phyloP scores from a whole-genome alignment of 92 coral and sea anemone genomes.

The Epizoanthus ramosus region DNA sequence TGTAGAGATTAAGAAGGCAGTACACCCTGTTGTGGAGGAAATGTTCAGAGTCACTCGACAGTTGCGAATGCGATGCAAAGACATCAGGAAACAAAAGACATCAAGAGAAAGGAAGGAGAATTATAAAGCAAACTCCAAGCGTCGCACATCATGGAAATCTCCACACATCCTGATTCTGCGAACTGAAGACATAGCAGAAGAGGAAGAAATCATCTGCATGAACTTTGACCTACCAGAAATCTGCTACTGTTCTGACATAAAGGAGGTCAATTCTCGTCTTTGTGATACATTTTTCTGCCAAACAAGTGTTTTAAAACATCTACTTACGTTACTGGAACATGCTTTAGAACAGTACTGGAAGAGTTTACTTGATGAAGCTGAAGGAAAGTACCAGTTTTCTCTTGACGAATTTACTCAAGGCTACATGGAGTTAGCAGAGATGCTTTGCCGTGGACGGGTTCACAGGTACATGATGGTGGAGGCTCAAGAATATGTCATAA shows the following conservation, averaged over 20 bases:
- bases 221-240: not conserved
- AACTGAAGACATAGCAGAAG: slow-evolving; percentile 6
- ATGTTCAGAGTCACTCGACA: slow-evolving; percentile 23
- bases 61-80: not conserved
- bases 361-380: slow-evolving; percentile 11
- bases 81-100: not conserved
- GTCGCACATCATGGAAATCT: not conserved
- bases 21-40: slow-evolving; percentile 8
- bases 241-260: slow-evolving; percentile 2
- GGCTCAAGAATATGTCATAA: not conserved
- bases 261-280: slow-evolving; percentile 9
- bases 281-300: slow-evolving; percentile 35
- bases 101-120: not conserved
- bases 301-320: slow-evolving; percentile 11
- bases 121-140: not conserved
- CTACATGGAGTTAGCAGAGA: slow-evolving; percentile 19
- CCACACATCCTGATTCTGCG: not conserved
- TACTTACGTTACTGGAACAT: not conserved
- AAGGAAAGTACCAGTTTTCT: slow-evolving; percentile 1
- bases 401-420: slow-evolving; percentile 28
- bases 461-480: slow-evolving; percentile 22
- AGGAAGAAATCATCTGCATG: not conserved
- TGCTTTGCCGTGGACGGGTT: slow-evolving; percentile 35
- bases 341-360: slow-evolving; percentile 34
- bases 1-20: slow-evolving; percentile 13